Conservation (phyloP, 2,113 vertebrate genomes). For the Muscicapa adusta region DNA sequence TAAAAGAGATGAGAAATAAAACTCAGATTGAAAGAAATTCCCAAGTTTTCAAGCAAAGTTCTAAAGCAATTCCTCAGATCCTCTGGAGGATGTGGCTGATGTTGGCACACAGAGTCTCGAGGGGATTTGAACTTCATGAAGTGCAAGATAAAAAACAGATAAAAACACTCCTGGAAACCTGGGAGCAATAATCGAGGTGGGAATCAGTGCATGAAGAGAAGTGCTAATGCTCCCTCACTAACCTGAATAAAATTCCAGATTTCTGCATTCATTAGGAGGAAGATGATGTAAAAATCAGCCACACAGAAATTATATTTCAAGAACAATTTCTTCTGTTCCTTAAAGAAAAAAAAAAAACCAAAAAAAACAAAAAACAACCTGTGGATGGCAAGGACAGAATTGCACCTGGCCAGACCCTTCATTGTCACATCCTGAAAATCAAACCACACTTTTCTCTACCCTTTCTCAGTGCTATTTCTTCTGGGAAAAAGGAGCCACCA, state of each 20-base stretch:
- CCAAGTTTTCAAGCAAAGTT: not conserved
- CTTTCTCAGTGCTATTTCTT: rapidly evolving
- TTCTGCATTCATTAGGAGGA: not conserved
- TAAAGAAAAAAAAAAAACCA: not conserved
- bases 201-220: not conserved
- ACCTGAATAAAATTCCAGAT: not conserved
- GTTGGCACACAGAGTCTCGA: not conserved
- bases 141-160: not conserved
- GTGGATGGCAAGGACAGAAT: not conserved
- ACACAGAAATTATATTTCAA: not conserved
- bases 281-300: not conserved
- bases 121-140: not conserved
- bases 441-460: not conserved
- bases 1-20: not conserved
- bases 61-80: not conserved
- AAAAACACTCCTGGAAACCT: not conserved
- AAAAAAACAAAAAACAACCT: too few relatives aligned
- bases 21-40: not conserved
- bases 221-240: not conserved
- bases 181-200: not conserved
- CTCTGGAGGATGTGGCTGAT: not conserved
- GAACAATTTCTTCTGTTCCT: not conserved
- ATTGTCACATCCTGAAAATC: not conserved
- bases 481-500: not conserved
- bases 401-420: too few relatives aligned